Base-by-base conservation (phyloP, 1,140 invertebrate species). In the Microvelia longipes region DNA sequence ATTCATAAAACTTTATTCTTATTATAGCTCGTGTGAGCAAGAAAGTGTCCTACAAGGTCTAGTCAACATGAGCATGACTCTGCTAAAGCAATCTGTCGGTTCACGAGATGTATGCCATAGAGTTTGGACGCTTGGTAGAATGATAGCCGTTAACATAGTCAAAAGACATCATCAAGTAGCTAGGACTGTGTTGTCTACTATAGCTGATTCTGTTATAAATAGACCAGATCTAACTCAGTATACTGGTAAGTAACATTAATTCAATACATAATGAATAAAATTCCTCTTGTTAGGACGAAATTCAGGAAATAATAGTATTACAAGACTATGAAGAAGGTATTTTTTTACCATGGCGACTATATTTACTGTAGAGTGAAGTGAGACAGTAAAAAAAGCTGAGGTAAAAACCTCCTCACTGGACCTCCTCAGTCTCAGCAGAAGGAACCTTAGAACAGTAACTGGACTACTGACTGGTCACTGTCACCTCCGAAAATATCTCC, bases 31-130 rank as follows among this genome's bases (percentile, higher is more conserved):
- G 5, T 78, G 81, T 71, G 80, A 84, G 72, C 80, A 83, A 61
- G 80, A 83, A 71, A 77, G 82, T 68, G 80, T 85, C 25, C 29
- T 84, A 1, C 78, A 82, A 77, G 82, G 83, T 2, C 76, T 86
- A 11, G 77, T 84, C 1, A 79, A 82, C 66, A 78, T 86, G 65
- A 81, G 81, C 24, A 84, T 85, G 76, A 71, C 78, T 1, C 75
- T 86, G 11, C 76, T 86, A 73, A 75, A 74, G 64, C 75, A 67
- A 14, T 74, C 5, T 79, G 79, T 1, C 75, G 75, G 73, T 77
- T 79, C 70, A 66, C 76, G 76, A 50, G 74, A 74, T 69, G 77
- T 80, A 69, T 27, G 69, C 2, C 76, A 80, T 68, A 75, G 76
- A 72, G 76, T 81, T 2, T 81, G 79, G 77, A 74, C 76, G 35